Percentiles rank a stretch among this genome's conserved stretches.
phyloP scores from a whole-genome alignment of 2,797 vertebrate species.

The Protosalanx chinensis region DNA sequence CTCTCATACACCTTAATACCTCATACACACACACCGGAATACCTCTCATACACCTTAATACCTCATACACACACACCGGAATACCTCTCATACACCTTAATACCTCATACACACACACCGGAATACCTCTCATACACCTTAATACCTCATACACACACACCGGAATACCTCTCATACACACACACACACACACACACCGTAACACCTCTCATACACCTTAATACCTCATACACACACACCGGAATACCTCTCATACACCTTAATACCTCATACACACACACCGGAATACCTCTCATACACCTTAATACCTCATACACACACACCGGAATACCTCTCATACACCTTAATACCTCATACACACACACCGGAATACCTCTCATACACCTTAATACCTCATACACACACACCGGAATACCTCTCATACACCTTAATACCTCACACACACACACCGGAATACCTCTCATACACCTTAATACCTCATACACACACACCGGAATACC shows the following conservation, averaged over 20 bases:
- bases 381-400: background rate
- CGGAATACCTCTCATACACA: background rate
- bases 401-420: background rate
- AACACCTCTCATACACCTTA: conserved; percentile 1
- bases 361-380: no score
- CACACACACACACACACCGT: background rate
- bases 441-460: background rate
- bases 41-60: background rate
- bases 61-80: no score
- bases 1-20: background rate
- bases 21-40: background rate
- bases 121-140: no score
- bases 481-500: background rate
- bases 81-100: background rate
- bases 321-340: background rate
- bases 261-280: background rate
- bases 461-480: background rate
- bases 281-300: background rate
- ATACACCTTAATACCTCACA: background rate
- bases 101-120: background rate
- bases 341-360: background rate
- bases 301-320: no score
- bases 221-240: conserved; percentile 31
- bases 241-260: no score
- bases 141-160: background rate